Percentiles rank a stretch among this genome's conserved stretches.
phyloP scores from a whole-genome alignment of 2,113 vertebrate genomes.

The Pseudopipra pipra region DNA sequence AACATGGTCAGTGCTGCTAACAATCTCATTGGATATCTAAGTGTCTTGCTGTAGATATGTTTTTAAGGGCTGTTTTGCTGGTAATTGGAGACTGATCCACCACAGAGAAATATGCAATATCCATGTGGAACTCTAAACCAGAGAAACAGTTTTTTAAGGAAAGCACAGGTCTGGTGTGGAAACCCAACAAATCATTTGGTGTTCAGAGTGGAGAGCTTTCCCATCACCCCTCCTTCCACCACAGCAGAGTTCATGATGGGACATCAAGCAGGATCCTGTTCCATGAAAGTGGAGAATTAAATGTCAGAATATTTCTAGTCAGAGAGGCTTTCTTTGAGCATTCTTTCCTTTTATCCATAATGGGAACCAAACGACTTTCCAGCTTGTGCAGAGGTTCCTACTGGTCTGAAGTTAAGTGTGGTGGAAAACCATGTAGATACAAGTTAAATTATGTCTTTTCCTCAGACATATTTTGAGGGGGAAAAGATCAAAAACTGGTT shows the following conservation, averaged over 20 bases:
- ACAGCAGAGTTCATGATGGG: neutral
- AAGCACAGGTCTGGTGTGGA: neutral
- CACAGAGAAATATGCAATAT: fast-evolving
- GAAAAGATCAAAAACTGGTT: neutral
- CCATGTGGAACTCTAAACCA: neutral
- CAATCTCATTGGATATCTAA: neutral
- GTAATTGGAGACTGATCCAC: neutral
- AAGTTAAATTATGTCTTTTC: neutral
- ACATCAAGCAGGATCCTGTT: neutral
- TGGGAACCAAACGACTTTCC: neutral
- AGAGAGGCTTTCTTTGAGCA: neutral
- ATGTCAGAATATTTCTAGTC: neutral
- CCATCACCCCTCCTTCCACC: neutral
- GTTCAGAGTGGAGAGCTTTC: neutral
- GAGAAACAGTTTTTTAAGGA: neutral
- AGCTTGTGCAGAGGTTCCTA: neutral
- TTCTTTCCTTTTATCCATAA: neutral
- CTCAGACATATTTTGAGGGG: neutral
- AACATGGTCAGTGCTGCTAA: neutral
- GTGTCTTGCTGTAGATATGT: neutral
- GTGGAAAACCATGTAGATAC: neutral
- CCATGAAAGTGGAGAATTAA: neutral
- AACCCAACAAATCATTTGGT: neutral
- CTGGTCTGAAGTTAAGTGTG: neutral
- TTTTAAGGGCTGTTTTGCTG: neutral